Percentiles rank a stretch among this genome's conserved stretches.
Conservation (phyloP, 2,888 invertebrate species). For the Agrochola litura region DNA sequence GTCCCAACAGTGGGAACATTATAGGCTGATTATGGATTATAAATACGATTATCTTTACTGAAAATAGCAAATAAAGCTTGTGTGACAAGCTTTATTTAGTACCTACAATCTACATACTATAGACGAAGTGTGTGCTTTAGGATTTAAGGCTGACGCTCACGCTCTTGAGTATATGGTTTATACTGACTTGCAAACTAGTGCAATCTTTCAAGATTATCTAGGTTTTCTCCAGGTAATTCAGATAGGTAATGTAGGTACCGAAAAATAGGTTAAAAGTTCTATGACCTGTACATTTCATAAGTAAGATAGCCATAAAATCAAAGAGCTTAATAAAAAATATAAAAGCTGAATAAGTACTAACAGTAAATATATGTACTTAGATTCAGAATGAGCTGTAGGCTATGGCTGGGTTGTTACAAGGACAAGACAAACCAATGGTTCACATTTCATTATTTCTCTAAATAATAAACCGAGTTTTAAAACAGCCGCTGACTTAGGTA, state of each 20-base stretch:
- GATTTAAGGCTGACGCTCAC: background rate
- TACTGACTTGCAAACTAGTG: background rate
- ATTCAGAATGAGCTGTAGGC: background rate
- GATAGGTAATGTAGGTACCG: background rate
- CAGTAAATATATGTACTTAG: background rate
- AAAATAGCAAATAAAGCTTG: background rate
- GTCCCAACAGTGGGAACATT: too few relatives aligned
- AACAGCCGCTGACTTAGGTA: background rate
- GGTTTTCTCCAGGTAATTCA: background rate
- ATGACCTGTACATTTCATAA: background rate
- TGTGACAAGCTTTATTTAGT: background rate
- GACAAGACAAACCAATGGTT: background rate
- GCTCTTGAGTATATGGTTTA: background rate
- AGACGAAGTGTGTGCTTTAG: background rate
- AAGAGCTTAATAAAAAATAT: background rate
- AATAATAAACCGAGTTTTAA: constrained; percentile 26
- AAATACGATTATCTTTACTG: background rate
- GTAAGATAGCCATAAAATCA: background rate
- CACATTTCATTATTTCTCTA: background rate
- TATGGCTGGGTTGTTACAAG: background rate
- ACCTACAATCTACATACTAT: background rate
- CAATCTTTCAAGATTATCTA: background rate
- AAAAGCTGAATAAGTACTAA: background rate
- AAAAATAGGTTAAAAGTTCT: background rate
- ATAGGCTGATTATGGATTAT: too few relatives aligned